phyloP scores from a whole-genome alignment of 2,797 vertebrate species.

The Peromyscus eremicus region DNA sequence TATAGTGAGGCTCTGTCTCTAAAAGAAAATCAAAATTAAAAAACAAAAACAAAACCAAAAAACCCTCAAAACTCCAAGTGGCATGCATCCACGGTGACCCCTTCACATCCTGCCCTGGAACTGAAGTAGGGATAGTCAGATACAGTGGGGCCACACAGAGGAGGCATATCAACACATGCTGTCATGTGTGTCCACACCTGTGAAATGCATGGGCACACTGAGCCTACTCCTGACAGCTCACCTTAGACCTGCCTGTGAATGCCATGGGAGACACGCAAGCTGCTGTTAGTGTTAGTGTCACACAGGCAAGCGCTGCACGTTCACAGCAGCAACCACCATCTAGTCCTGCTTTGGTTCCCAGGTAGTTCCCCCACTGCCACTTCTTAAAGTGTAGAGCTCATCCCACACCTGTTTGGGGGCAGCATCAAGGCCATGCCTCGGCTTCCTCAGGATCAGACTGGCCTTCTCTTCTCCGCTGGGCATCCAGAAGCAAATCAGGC shows the following conservation, averaged over 20 bases:
- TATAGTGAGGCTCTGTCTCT: background rate
- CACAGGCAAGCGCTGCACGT: background rate
- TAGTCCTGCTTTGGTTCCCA: background rate
- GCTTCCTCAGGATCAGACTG: background rate
- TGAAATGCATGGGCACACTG: background rate
- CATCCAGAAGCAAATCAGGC: background rate
- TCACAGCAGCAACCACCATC: background rate
- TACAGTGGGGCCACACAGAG: background rate
- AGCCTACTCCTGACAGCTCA: background rate
- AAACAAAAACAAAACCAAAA: background rate
- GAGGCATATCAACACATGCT: background rate
- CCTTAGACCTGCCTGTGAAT: background rate
- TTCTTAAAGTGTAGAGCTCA: background rate
- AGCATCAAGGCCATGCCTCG: fast-evolving
- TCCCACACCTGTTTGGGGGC: fast-evolving
- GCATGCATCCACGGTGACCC: background rate
- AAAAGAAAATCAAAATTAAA: background rate
- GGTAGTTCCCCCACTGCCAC: background rate
- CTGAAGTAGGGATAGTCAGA: background rate
- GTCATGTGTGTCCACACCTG: background rate
- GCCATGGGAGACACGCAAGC: background rate
- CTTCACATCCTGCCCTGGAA: background rate
- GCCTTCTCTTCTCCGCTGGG: background rate
- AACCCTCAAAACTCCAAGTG: background rate
- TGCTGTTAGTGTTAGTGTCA: background rate